Base-by-base conservation (phyloP, 2,797 vertebrate genomes). In the Protosalanx chinensis region DNA sequence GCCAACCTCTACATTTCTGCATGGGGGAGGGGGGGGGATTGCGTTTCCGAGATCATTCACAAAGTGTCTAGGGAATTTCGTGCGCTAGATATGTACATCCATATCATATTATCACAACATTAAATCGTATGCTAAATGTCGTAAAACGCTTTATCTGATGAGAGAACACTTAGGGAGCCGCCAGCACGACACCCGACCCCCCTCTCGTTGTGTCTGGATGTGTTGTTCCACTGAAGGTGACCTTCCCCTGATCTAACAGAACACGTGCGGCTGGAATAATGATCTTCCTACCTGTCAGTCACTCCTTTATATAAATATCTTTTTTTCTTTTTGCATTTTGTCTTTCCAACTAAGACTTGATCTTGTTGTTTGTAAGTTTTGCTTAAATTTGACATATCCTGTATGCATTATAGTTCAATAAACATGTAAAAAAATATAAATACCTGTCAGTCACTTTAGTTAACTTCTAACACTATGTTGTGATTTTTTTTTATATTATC, bases 211-310 rank as follows among this genome's bases (percentile, higher is more conserved):
- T 1, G 1, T 56, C 8, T 51, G 12, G 13, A 67, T 79, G 91
- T 74, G 84, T 78, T 0, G 81, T 84, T 86, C 92, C 91, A 85
- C 79, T 93, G 92, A 94, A 94, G 93, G 93, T 94, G 91, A 94
- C 93, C 93, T 94, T 94, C 93, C 93, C 84, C 70, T 33, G 76
- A 80, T 69, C 77, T 82, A 76, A 87, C 72, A 2, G 79, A 87
- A 86, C 91, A 92, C 88, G 92, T 91, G 91, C 84, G 80, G 74
- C 23, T 27, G 23, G 23, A 27, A 27, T 27, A 27, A 27, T 27
- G 23, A 27, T 27, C 1, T 27, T 27, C 1, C 23, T 27, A 27
- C 23, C 23, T 27, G 23, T 27, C 23, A 27, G 23, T 27, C 23
- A 27, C 23, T 27, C 23, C 23, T 27, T 27, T 27, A 27, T 27